phyloP scores from a whole-genome alignment of 2,888 invertebrate species.

The Harmothoe impar region DNA sequence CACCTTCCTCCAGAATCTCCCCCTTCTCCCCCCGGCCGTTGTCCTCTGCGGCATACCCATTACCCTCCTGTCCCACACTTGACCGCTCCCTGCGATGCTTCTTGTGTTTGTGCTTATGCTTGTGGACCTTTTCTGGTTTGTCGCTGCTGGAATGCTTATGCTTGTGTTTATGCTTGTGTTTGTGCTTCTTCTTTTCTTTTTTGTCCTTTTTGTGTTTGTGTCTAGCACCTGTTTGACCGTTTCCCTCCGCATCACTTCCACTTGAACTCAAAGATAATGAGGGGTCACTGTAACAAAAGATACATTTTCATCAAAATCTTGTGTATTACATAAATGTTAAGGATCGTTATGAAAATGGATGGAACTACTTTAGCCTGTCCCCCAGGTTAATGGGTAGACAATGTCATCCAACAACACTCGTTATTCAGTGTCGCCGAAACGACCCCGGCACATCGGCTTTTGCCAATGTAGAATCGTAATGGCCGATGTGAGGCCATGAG shows the following conservation, averaged over 20 bases:
- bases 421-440: too few species aligned
- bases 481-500: too few species aligned
- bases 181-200: conserved; percentile 69
- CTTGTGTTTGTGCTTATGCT: conserved; percentile 74
- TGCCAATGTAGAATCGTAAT: too few species aligned
- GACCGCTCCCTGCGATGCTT: conserved; percentile 75
- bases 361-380: too few species aligned
- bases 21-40: conserved; percentile 10
- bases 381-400: too few species aligned
- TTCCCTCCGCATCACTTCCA: conserved; percentile 43
- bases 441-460: too few species aligned
- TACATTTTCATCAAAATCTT: too few species aligned
- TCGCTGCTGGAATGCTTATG: conserved; percentile 84
- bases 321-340: too few species aligned
- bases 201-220: conserved; percentile 66
- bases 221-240: not conserved
- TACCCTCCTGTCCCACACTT: conserved; percentile 54
- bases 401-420: too few species aligned
- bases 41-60: conserved; percentile 66
- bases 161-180: conserved; percentile 79
- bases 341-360: too few species aligned
- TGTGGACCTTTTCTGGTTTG: conserved; percentile 71
- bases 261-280: conserved; percentile 36
- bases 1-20: conserved; percentile 73
- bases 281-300: conserved; percentile 55